Evolutionary conservation across 1,140 invertebrate genomes (phyloP), one percentile per base, ranked within the genome.

Genomic region (Elysia chlorotica): DNA sequence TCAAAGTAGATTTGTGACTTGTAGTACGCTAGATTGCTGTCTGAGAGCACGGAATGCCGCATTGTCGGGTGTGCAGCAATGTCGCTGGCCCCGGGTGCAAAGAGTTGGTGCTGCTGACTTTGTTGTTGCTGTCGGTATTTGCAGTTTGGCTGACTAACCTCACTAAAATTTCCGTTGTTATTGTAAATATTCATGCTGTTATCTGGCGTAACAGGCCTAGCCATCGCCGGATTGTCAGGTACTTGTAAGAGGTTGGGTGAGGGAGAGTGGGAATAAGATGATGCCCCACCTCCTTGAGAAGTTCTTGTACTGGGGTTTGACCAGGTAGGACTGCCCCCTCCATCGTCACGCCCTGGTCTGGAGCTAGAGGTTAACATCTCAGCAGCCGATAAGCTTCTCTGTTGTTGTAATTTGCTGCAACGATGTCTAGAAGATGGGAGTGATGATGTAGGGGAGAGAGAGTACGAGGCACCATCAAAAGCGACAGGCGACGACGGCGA

Each of bases 11-110:
- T n/a, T n/a, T n/a, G n/a, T n/a, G n/a, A n/a, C n/a, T n/a, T 48
- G 28, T 28, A 63, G n/a, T 71, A 71, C 2, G 69, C 35, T 17
- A 71, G 56, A 25, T 71, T 71, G 5, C 57, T 71, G 28, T 71
- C 69, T 1, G 69, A 71, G 28, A 33, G 57, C 30, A 62, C 57
- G 33, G 28, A 71, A 19, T 48, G 69, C 6, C 67, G 67, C 19
- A 59, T 59, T n/a, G n/a, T n/a, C n/a, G n/a, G n/a, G n/a, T n/a
- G n/a, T n/a, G n/a, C n/a, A n/a, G n/a, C n/a, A n/a, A n/a, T n/a
- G n/a, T n/a, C n/a, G n/a, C n/a, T n/a, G n/a, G n/a, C n/a, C n/a
- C n/a, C n/a, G n/a, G n/a, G n/a, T n/a, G n/a, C n/a, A n/a, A n/a
- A n/a, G n/a, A n/a, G n/a, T n/a, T n/a, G n/a, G n/a, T n/a, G n/a